A percentile compares a stretch with the other conserved stretches of the same genome.
These are phyloP conservation scores for Heliothis subflexa DNA, from an alignment of 1,140 invertebrate genomes.

Conservation along the genomic window DNA sequence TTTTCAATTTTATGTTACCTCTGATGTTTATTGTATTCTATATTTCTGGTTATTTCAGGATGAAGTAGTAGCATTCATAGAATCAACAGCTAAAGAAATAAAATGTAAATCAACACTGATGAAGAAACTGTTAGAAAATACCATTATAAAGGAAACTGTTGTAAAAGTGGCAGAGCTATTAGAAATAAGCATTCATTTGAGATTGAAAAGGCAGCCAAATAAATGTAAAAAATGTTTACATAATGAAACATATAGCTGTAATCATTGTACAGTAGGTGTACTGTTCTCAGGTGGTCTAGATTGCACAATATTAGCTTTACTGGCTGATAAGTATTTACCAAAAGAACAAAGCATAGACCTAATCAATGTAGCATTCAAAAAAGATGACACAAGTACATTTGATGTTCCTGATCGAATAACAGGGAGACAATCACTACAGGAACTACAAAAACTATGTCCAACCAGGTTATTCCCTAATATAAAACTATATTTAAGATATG, in stretches of 20 bases:
- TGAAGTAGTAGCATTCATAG: conserved; percentile 73
- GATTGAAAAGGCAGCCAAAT: conserved; percentile 89
- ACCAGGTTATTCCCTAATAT: conserved; percentile 79
- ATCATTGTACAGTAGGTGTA: conserved; percentile 93
- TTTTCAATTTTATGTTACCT: background rate
- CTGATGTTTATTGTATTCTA: background rate
- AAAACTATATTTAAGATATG: background rate
- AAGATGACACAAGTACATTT: conserved; percentile 82
- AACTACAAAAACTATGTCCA: conserved; percentile 91
- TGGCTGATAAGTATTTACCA: conserved; percentile 92
- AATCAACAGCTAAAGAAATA: conserved; percentile 60
- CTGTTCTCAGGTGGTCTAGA: conserved; percentile 98
- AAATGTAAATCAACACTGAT: conserved; percentile 68
- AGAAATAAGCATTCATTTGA: conserved; percentile 87
- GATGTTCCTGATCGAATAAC: conserved; percentile 94
- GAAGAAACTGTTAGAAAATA: conserved; percentile 78
- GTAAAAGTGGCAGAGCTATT: conserved; percentile 87
- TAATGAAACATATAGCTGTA: conserved; percentile 57
- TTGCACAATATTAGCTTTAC: conserved; percentile 94
- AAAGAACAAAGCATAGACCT: conserved; percentile 93
- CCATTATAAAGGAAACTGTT: conserved; percentile 76
- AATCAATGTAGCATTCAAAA: conserved; percentile 98
- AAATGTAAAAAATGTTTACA: conserved; percentile 89
- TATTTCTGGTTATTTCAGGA: conserved; percentile 69
- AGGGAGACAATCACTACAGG: conserved; percentile 90